Percentiles rank a stretch among this genome's conserved stretches.
These are phyloP conservation scores for Pycnomerus fuliginosus DNA, from an alignment of 2,888 invertebrate species.

Conservation along the genomic window DNA sequence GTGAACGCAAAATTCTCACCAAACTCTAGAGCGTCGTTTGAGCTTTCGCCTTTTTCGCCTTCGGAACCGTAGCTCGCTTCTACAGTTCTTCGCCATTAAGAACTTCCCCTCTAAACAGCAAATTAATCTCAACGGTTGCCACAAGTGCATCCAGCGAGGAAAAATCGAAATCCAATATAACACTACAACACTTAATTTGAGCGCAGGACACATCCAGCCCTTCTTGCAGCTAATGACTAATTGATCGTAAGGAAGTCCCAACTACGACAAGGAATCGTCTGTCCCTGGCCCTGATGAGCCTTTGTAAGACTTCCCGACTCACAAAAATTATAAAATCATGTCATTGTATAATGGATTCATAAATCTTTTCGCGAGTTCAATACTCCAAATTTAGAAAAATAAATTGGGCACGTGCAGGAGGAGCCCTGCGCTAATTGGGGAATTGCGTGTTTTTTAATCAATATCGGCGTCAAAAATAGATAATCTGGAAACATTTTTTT, in stretches of 20 bases:
- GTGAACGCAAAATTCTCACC: too few relatives aligned
- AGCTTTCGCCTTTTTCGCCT: conserved; percentile 11
- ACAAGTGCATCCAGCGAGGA: conserved; percentile 13
- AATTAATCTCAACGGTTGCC: conserved; percentile 16
- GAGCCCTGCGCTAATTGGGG: too few relatives aligned
- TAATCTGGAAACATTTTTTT: conserved; percentile 14
- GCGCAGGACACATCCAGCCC: conserved; percentile 18
- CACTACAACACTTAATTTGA: conserved; percentile 17
- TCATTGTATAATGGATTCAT: too few relatives aligned
- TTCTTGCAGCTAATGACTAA: conserved; percentile 17
- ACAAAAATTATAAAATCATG: too few relatives aligned
- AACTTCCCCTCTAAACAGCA: conserved; percentile 13
- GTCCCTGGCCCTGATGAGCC: conserved; percentile 14
- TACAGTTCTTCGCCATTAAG: conserved; percentile 20
- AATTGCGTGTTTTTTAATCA: conserved; percentile 22
- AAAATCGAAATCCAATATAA: conserved; percentile 17
- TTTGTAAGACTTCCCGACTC: conserved; percentile 14
- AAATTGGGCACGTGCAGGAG: too few relatives aligned
- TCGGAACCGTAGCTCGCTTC: conserved; percentile 10
- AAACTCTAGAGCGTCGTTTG: conserved; percentile 15
- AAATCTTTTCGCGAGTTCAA: too few relatives aligned
- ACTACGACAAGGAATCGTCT: conserved; percentile 15
- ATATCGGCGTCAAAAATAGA: conserved; percentile 18
- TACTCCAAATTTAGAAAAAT: too few relatives aligned
- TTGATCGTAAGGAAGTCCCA: conserved; percentile 20